These are phyloP conservation scores for Rhopalosiphum maidis DNA, from an alignment of 1,140 invertebrate species.

Conservation along the genomic window DNA sequence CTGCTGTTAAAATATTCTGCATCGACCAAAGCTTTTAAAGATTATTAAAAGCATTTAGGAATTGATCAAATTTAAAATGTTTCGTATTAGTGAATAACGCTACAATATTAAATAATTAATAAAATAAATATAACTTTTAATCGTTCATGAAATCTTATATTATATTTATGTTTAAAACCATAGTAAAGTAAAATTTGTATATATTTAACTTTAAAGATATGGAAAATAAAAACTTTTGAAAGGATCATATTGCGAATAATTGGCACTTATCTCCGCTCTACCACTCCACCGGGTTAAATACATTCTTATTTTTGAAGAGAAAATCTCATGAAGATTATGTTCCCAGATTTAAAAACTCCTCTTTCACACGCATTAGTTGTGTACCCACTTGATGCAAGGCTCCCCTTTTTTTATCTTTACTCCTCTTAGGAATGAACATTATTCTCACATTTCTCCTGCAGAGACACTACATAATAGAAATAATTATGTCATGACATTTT, in stretches of 20 bases:
- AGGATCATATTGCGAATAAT: constrained; percentile 28
- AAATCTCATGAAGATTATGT: constrained; percentile 28
- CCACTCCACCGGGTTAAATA: constrained; percentile 17
- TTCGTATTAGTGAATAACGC: neutral
- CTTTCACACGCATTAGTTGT: neutral
- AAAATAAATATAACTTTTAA: constrained; percentile 20
- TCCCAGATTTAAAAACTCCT: constrained; percentile 6
- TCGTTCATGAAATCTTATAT: neutral
- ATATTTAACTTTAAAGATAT: constrained; percentile 14
- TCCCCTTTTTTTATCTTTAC: neutral
- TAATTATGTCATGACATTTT: neutral
- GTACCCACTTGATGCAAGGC: neutral
- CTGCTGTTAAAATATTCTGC: neutral
- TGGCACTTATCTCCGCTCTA: neutral
- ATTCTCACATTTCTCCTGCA: neutral
- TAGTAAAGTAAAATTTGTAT: constrained; percentile 3
- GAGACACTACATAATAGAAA: neutral
- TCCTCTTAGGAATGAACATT: neutral
- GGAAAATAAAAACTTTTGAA: neutral
- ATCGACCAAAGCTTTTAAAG: neutral
- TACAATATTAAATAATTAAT: neutral
- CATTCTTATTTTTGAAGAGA: neutral
- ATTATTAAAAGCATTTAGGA: neutral
- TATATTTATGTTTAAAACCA: neutral
- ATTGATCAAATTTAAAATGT: neutral